Conservation (phyloP, 2,888 invertebrate species). For the Nasonia oneida region DNA sequence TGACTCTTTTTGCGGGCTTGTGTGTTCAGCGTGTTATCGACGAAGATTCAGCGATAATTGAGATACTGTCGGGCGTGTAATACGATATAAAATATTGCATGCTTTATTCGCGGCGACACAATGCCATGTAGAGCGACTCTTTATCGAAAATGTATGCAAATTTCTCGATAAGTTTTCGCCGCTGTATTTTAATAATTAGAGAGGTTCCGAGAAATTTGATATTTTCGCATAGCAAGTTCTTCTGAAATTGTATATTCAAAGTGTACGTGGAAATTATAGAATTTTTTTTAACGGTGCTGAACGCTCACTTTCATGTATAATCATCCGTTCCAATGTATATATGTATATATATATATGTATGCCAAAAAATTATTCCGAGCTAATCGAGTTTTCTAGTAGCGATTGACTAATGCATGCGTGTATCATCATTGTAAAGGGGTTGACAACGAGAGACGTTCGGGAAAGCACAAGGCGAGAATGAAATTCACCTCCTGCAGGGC, state of each 20-base stretch:
- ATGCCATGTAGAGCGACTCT: neutral
- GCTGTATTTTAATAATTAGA: slow-evolving; percentile 7
- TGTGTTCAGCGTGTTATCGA: slow-evolving; percentile 31
- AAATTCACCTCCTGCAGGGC: slow-evolving; percentile 41
- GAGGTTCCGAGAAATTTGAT: neutral
- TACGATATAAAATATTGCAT: slow-evolving; percentile 41
- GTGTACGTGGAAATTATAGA: too few relatives aligned
- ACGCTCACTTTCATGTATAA: neutral
- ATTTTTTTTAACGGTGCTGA: too few relatives aligned
- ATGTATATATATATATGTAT: too few relatives aligned
- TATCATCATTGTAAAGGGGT: slow-evolving; percentile 4
- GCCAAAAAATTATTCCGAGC: slow-evolving; percentile 26
- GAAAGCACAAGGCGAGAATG: slow-evolving; percentile 16
- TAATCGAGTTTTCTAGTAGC: neutral
- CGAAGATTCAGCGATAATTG: slow-evolving; percentile 46
- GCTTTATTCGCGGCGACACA: slow-evolving; percentile 35
- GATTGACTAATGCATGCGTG: slow-evolving; percentile 1
- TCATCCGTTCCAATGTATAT: neutral
- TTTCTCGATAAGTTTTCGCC: slow-evolving; percentile 25
- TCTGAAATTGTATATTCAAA: neutral
- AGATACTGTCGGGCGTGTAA: slow-evolving; percentile 48
- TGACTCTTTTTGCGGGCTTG: neutral
- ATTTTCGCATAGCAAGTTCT: neutral
- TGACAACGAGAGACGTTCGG: slow-evolving; percentile 31
- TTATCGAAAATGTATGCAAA: slow-evolving; percentile 20